These are phyloP conservation scores for Bombylius discolor DNA, from an alignment of 2,888 invertebrate genomes.

Conservation along the genomic window DNA sequence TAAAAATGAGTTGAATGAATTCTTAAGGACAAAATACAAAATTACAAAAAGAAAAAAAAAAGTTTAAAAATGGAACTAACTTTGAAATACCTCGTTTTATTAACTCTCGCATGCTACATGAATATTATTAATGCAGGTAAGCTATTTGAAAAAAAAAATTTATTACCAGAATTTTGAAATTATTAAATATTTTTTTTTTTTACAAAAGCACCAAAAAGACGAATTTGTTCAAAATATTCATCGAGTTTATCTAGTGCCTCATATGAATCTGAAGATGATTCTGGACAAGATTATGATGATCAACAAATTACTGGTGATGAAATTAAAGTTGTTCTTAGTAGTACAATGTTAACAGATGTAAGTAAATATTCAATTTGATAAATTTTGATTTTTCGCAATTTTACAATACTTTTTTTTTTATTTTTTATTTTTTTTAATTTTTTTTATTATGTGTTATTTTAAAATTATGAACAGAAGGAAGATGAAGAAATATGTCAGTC, in stretches of 20 bases:
- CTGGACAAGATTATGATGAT: not conserved
- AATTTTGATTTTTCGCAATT: not conserved
- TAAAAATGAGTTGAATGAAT: no score
- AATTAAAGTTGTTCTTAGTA: no score
- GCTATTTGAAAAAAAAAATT: no score
- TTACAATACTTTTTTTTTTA: not conserved
- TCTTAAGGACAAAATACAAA: no score
- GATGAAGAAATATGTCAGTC: slow-evolving; percentile 36
- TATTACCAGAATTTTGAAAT: no score
- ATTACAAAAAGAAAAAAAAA: not conserved
- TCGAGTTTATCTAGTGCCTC: not conserved
- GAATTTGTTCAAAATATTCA: not conserved
- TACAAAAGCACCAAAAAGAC: not conserved
- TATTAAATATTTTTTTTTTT: not conserved
- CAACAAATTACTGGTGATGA: no score
- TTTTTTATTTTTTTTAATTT: not conserved
- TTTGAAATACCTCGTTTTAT: not conserved
- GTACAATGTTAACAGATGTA: no score
- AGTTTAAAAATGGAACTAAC: not conserved
- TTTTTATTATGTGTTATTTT: not conserved
- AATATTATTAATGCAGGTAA: not conserved
- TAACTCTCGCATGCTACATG: not conserved
- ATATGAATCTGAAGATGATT: not conserved
- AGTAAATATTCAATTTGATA: not conserved
- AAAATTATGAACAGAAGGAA: not conserved